Percentiles rank a stretch among this genome's conserved stretches.
Evolutionary conservation across 2,888 invertebrate genomes (phyloP).

Genomic region (Melieria crassipennis): DNA sequence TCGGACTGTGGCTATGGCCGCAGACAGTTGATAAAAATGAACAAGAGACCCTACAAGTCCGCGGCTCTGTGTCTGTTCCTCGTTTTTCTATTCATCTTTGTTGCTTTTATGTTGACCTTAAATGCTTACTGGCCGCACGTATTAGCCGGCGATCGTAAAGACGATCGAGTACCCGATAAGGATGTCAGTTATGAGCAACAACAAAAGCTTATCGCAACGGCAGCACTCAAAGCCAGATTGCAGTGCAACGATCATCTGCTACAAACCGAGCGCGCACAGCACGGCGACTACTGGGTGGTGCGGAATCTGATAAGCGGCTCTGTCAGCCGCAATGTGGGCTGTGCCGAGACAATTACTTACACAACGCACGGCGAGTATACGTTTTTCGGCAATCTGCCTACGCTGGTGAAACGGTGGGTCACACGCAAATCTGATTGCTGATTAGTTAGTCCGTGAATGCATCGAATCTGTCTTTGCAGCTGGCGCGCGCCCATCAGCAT

Average conservation of each 20-base stretch:
- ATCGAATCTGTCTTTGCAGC: conserved; percentile 39
- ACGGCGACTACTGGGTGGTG: conserved; percentile 68
- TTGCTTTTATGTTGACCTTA: no score
- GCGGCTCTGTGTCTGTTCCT: no score
- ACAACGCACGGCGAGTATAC: conserved; percentile 75
- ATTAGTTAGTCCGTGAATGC: background rate
- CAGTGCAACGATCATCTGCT: conserved; percentile 45
- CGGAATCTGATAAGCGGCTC: conserved; percentile 69
- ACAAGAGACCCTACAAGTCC: no score
- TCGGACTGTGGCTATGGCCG: no score
- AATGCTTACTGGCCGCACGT: no score
- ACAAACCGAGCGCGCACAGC: conserved; percentile 43
- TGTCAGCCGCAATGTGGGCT: conserved; percentile 62
- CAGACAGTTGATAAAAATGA: no score
- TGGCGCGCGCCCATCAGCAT: conserved; percentile 73
- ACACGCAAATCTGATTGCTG: background rate
- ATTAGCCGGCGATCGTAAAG: no score
- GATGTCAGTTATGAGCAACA: background rate
- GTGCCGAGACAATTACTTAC: conserved; percentile 73
- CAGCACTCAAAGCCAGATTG: background rate
- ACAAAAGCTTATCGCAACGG: conserved; percentile 40
- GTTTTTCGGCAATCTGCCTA: conserved; percentile 72
- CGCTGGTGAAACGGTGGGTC: conserved; percentile 65
- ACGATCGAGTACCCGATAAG: no score
- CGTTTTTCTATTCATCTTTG: no score